Percentiles rank a stretch among this genome's conserved stretches.
Conservation (phyloP, 2,797 vertebrate genomes). For the Borostomias antarcticus region DNA sequence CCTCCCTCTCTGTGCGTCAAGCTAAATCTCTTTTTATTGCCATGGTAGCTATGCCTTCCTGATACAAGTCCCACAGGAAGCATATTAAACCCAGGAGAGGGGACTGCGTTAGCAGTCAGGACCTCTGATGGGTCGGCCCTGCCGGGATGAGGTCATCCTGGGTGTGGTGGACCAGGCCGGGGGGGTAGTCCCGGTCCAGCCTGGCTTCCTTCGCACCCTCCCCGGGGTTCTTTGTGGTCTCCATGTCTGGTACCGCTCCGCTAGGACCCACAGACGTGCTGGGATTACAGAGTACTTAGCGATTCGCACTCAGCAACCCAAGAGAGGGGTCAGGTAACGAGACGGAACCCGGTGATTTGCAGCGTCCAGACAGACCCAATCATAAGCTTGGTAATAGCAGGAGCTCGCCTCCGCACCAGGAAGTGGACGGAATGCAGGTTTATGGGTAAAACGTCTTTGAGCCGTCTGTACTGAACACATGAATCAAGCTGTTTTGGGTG, state of each 20-base stretch:
- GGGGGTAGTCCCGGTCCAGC: neutral
- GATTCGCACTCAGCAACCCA: conserved; percentile 27
- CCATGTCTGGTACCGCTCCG: conserved; percentile 24
- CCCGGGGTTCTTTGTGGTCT: conserved; percentile 16
- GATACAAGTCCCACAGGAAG: neutral
- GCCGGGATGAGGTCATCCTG: conserved; percentile 2
- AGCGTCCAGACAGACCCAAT: neutral
- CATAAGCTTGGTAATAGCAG: neutral
- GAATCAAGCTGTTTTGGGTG: neutral
- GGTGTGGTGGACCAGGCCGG: neutral
- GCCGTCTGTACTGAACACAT: neutral
- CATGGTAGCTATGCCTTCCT: conserved; percentile 1
- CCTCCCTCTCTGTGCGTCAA: neutral
- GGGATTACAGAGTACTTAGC: conserved; percentile 34
- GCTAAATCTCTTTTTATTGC: conserved; percentile 6
- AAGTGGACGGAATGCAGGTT: conserved; percentile 29
- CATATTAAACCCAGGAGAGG: neutral
- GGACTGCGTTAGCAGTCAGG: conserved; percentile 10
- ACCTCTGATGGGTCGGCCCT: neutral
- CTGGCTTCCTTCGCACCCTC: conserved; percentile 10
- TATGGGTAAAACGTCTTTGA: conserved; percentile 14
- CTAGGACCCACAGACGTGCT: conserved; percentile 43
- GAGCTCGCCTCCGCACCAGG: conserved; percentile 11
- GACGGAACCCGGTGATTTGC: conserved; percentile 4
- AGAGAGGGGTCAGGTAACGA: conserved; percentile 30